Base-by-base conservation (phyloP, 2,888 invertebrate genomes). In the Lypha dubia region DNA sequence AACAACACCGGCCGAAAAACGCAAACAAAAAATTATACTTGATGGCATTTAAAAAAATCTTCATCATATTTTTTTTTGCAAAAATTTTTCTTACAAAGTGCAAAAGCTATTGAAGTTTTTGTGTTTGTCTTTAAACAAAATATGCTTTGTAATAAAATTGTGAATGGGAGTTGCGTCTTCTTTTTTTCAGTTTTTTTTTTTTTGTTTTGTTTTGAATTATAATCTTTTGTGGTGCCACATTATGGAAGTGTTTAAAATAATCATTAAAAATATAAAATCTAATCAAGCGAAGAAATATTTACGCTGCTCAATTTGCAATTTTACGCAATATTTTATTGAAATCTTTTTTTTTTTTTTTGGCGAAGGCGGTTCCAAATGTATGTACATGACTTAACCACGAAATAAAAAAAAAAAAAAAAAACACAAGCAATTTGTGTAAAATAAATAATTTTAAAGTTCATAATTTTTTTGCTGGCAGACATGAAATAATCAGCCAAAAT, bases 41-140 rank as follows among this genome's bases (percentile, higher is more conserved):
- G 68, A 49, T 77, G 77, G 60, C 70, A 79, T 71, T 79, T 79
- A 56, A 67, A 58, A 32, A 17, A 8, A 28, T 24, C 9, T 58
- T 24, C 6, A 62, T 28, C 9, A 46, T 17, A 38, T 17, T 67
- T 56, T 74, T 49, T 60, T 70, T 73, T 46, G 28, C 17, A 15
- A 13, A 1, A 28, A 5, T 51, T 35, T 51, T 35, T 13, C 7
- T 11, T 65, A n/a, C 17, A 46, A 24, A 46, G 63, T 63, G 41
- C 24, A 41, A 63, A 41, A 44, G 7, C 11, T 44, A 24, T 15
- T n/a, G n/a, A 6, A 3, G 5, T 9, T 63, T 38, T 7, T 60
- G 15, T 38, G 9, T 24, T 41, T 24, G 8, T n/a, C 22, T 44
- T 44, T 8, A 22, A 38, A 15, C 63, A 4, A 65, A 73, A 62